Percentiles rank a stretch among this genome's conserved stretches.
Evolutionary conservation across 2,797 vertebrate genomes (phyloP).

Genomic region (Smutsia temminckii): DNA sequence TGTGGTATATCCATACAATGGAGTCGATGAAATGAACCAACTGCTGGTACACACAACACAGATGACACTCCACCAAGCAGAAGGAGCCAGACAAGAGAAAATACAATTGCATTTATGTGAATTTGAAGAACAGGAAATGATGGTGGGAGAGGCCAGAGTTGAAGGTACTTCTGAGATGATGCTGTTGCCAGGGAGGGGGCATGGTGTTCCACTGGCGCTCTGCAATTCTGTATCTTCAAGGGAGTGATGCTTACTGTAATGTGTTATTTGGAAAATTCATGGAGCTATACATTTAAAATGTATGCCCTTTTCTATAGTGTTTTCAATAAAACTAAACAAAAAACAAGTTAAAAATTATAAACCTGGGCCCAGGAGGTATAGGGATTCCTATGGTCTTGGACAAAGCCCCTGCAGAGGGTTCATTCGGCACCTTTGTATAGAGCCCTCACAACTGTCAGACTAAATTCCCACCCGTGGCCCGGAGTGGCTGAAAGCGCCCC

Average conservation of each 20-base stretch:
- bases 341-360: background rate
- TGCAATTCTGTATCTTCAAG: background rate
- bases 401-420: background rate
- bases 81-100: background rate
- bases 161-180: background rate
- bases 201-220: background rate
- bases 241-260: background rate
- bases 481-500: background rate
- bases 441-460: background rate
- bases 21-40: background rate
- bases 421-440: rapidly evolving
- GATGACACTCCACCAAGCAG: background rate
- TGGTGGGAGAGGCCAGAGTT: background rate
- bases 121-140: background rate
- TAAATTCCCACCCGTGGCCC: too few species aligned
- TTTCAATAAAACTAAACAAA: background rate
- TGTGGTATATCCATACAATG: background rate
- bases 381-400: background rate
- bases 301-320: background rate
- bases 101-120: too few species aligned
- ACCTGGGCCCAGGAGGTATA: background rate
- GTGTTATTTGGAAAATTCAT: background rate
- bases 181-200: background rate
- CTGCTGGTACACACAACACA: background rate
- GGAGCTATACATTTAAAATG: background rate